Evolutionary conservation across 2,797 vertebrate genomes (phyloP).

Genomic region (Spinus olivaceus): DNA sequence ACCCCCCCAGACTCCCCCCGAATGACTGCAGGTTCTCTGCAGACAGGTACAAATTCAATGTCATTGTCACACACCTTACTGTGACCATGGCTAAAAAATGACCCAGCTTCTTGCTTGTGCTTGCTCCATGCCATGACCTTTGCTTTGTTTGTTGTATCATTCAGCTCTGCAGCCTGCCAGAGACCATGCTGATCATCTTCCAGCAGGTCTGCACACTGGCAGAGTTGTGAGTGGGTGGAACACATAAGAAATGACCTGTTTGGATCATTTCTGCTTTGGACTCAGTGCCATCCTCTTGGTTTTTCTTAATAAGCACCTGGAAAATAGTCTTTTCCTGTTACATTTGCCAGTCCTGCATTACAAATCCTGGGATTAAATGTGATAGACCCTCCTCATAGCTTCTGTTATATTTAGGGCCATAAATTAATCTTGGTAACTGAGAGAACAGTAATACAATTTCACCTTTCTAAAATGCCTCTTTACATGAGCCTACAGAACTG

Average conservation of each 20-base stretch:
- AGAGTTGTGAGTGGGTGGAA: not conserved
- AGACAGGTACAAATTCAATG: not conserved
- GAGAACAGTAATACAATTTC: not conserved
- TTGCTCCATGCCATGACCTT: not conserved
- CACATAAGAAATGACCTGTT: not conserved
- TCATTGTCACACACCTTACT: not conserved
- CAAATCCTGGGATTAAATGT: not conserved
- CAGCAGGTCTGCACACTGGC: not conserved
- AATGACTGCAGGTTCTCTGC: not conserved
- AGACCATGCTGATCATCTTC: not conserved
- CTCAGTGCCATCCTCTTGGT: not conserved
- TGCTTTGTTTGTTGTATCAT: not conserved
- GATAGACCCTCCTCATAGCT: not conserved
- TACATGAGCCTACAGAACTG: not conserved
- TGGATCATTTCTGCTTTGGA: not conserved
- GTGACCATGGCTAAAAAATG: not conserved
- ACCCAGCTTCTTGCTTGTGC: accelerated
- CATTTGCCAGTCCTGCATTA: not conserved
- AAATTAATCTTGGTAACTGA: not conserved
- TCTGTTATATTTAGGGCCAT: not conserved
- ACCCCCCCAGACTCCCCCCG: not conserved
- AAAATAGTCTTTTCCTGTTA: not conserved
- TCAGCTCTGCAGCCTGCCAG: not conserved
- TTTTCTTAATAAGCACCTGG: not conserved
- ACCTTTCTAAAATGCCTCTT: not conserved